Percentiles rank a stretch among this genome's conserved stretches.
Evolutionary conservation across 2,888 invertebrate genomes (phyloP).

Genomic region (Synergus itoensis): DNA sequence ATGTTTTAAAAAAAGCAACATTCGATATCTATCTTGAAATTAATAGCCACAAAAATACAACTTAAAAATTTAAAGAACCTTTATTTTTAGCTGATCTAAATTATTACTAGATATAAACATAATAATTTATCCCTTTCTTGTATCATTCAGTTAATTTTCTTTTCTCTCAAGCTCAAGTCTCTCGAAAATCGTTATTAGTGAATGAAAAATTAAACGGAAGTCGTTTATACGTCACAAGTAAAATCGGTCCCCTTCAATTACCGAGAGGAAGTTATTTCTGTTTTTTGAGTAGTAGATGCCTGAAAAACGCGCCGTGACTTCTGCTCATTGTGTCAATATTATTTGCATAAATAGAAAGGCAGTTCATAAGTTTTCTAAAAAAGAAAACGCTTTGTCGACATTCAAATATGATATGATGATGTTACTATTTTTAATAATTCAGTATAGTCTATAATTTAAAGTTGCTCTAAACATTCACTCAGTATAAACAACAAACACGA

Average conservation of each 20-base stretch:
- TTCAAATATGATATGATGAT: background rate
- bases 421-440: background rate
- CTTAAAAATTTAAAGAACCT: too few relatives aligned
- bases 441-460: too few relatives aligned
- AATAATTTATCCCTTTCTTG: background rate
- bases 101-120: background rate
- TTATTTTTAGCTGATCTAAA: too few relatives aligned
- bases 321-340: background rate
- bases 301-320: background rate
- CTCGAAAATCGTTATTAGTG: background rate
- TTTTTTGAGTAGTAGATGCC: background rate
- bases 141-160: background rate
- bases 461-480: too few relatives aligned
- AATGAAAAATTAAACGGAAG: constrained; percentile 32
- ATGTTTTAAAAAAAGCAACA: too few relatives aligned
- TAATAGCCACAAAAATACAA: background rate
- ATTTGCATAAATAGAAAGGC: background rate
- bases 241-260: constrained; percentile 34
- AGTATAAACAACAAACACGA: too few relatives aligned
- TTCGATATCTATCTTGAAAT: background rate
- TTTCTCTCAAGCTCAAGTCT: constrained; percentile 2
- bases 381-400: background rate
- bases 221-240: constrained; percentile 12
- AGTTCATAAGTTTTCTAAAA: background rate
- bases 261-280: constrained; percentile 16